Evolutionary conservation across 2,113 vertebrate genomes (phyloP).

Genomic region (Nothobranchius kuhntae): DNA sequence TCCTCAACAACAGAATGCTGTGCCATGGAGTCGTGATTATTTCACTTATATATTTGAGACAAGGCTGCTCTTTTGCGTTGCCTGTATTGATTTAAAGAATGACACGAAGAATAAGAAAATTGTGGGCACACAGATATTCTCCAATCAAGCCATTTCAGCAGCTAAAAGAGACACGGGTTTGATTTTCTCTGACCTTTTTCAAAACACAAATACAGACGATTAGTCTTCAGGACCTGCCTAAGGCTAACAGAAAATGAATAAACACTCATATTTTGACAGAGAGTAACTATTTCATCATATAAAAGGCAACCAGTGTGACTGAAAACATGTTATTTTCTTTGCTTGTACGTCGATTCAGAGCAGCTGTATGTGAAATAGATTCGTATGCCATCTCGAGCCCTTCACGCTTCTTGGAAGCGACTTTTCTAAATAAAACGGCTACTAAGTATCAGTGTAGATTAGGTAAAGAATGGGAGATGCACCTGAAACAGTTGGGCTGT

Average conservation of each 20-base stretch:
- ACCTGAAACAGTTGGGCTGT: conserved; percentile 54
- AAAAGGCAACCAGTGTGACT: conserved; percentile 55
- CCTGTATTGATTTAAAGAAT: neutral
- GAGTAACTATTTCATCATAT: conserved; percentile 34
- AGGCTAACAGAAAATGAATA: conserved; percentile 33
- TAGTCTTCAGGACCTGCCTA: neutral
- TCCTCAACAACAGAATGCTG: neutral
- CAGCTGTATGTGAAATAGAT: conserved; percentile 77
- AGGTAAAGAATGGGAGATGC: conserved; percentile 46
- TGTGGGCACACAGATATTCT: neutral
- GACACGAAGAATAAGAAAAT: too few species aligned
- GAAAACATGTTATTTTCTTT: conserved; percentile 54
- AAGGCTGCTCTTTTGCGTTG: neutral
- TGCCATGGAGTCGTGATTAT: neutral
- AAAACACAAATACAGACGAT: neutral
- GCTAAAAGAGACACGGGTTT: conserved; percentile 11
- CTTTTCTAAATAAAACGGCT: conserved; percentile 64
- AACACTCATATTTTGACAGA: conserved; percentile 47
- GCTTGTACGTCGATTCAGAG: conserved; percentile 52
- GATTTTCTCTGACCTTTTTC: conserved; percentile 10
- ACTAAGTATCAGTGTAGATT: conserved; percentile 70
- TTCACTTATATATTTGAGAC: neutral
- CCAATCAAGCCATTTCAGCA: neutral
- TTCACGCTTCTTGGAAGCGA: conserved; percentile 69
- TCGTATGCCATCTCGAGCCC: conserved; percentile 65